A percentile compares a stretch with the other conserved stretches of the same genome.
phyloP scores from a whole-genome alignment of 1,140 invertebrate genomes.

The Papilio helenus region DNA sequence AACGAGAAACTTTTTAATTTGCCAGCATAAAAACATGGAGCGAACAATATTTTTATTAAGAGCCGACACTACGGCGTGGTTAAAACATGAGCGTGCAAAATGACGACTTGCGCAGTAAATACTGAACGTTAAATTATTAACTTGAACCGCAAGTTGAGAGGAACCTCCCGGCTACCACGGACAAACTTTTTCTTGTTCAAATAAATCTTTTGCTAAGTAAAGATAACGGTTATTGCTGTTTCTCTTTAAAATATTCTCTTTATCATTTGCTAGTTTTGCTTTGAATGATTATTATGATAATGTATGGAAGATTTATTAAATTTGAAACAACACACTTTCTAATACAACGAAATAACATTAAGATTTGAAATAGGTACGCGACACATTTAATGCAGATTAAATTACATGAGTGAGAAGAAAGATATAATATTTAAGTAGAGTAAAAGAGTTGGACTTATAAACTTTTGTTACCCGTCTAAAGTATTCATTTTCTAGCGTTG shows the following conservation, averaged over 20 bases:
- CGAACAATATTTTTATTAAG: conserved; percentile 37
- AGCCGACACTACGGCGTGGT: conserved; percentile 22
- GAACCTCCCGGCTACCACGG: conserved; percentile 39
- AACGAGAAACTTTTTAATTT: conserved; percentile 38
- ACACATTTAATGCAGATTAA: background rate
- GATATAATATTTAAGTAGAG: background rate
- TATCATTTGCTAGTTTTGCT: conserved; percentile 18
- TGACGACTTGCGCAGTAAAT: conserved; percentile 40
- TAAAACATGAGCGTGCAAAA: conserved; percentile 37
- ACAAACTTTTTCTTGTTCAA: conserved; percentile 45
- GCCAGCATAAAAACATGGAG: conserved; percentile 28
- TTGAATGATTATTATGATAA: background rate
- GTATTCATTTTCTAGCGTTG: background rate
- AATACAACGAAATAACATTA: too few relatives aligned
- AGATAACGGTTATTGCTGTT: conserved; percentile 43
- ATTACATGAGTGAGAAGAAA: background rate
- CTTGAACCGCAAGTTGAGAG: conserved; percentile 43
- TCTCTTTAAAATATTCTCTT: conserved; percentile 31
- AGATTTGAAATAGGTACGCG: background rate
- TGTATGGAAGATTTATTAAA: too few relatives aligned
- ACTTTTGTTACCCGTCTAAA: background rate
- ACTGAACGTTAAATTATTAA: conserved; percentile 47
- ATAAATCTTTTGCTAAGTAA: conserved; percentile 45
- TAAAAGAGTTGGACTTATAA: background rate
- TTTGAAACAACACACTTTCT: background rate